Base-by-base conservation (phyloP, 2,888 invertebrate genomes). In the Trichopria drosophilae region DNA sequence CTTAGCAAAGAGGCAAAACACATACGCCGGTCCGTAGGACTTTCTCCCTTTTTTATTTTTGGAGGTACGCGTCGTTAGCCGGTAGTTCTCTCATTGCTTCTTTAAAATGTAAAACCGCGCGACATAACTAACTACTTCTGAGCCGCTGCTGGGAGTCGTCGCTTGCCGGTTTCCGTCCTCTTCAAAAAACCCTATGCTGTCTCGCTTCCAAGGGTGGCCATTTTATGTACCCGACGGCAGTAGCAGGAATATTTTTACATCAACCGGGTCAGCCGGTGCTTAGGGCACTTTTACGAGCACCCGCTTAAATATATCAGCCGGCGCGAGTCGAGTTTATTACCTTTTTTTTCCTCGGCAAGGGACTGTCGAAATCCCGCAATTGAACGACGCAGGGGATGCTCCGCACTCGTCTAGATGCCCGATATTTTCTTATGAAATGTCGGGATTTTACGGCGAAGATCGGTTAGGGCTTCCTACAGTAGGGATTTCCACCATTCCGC, bases 81-180 rank as follows among this genome's bases (percentile, higher is more conserved):
- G 51, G 45, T 55, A 50, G 61, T 64, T 61, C 60, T 67, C 61
- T 58, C 58, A 52, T 53, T 54, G 63, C 63, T 64, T 62, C 62
- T 67, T 67, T 66, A 67, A 64, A 66, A 68, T 68, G 67, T 64
- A 65, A 55, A 67, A 65, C 62, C 62, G 58, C 55, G 52, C 57
- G 64, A 64, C 62, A 62, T 65, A 67, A 68, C 66, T 65, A 67
- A 67, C 65, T 65, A 66, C 66, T 64, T 58, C 62, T 59, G 59
- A 53, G 49, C 51, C 55, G 54, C 48, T 46, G 36, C 29, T 18
- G 31, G 39, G 44, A 44, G 28, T 44, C 47, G 39, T n/a, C 35
- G 19, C 16, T 31, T 4, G 22, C 31, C 12, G 4, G 6, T 10
- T 24, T 26, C 36, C 48, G 49, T 41, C 52, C 40, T 23, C 39